Evolutionary conservation across 2,888 invertebrate species (phyloP).

Genomic region (Apotomis capreana): DNA sequence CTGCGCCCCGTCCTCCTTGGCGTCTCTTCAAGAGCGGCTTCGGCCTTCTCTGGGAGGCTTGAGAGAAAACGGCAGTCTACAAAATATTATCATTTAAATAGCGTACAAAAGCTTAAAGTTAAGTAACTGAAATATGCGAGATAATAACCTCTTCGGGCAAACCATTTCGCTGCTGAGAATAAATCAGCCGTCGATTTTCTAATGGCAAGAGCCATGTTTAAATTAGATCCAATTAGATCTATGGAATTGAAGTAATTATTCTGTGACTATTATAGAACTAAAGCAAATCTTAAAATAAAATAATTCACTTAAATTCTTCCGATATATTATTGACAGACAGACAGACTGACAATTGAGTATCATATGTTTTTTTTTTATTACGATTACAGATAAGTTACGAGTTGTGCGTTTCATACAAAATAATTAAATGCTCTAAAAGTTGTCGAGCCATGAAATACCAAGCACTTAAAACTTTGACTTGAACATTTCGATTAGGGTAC

Average conservation of each 20-base stretch:
- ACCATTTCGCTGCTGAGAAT: conserved; percentile 65
- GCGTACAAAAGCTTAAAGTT: background rate
- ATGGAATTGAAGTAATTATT: background rate
- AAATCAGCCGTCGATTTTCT: conserved; percentile 59
- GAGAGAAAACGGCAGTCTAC: conserved; percentile 66
- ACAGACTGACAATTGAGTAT: no score
- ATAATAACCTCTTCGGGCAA: conserved; percentile 70
- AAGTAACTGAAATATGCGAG: background rate
- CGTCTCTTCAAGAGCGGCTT: conserved; percentile 47
- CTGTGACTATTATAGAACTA: background rate
- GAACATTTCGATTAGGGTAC: background rate
- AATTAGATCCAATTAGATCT: background rate
- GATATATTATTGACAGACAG: no score
- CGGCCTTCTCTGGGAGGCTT: conserved; percentile 62
- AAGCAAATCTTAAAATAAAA: background rate
- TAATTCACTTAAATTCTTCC: no score
- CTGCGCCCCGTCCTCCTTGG: conserved; percentile 52
- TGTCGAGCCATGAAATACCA: no score
- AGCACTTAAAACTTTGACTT: conserved; percentile 4
- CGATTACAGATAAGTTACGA: no score
- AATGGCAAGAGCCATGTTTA: conserved; percentile 65
- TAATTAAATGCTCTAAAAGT: no score
- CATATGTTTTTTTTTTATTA: no score
- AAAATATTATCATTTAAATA: conserved; percentile 39
- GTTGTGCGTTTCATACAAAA: no score